Percentiles rank a stretch among this genome's conserved stretches.
Evolutionary conservation across 2,113 vertebrate species (phyloP).

Genomic region (Hydrolagus affinis): DNA sequence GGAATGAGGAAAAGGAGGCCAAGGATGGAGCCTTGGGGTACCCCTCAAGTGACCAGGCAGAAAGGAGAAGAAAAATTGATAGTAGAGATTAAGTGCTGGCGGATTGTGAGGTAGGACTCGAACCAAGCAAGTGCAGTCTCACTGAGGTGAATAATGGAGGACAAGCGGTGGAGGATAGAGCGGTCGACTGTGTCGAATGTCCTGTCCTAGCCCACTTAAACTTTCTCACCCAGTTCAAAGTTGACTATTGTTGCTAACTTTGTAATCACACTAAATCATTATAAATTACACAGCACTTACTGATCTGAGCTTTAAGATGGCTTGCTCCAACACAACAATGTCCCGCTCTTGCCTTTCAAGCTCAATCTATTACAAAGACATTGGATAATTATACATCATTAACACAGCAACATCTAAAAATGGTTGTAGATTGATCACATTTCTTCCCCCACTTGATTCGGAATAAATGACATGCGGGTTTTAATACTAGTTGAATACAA

Average conservation of each 20-base stretch:
- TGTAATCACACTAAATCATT: background rate
- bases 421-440: conserved; percentile 6
- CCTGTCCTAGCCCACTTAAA: conserved; percentile 8
- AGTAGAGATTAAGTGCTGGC: too few relatives aligned
- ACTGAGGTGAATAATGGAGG: too few relatives aligned
- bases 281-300: conserved; percentile 46
- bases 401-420: conserved; percentile 29
- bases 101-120: too few relatives aligned
- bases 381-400: conserved; percentile 28
- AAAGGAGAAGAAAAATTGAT: too few relatives aligned
- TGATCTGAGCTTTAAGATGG: conserved; percentile 46
- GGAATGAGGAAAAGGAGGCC: too few relatives aligned
- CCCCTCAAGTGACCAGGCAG: too few relatives aligned
- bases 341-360: conserved; percentile 49
- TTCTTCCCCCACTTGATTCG: conserved; percentile 7
- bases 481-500: background rate
- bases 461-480: background rate
- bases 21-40: too few relatives aligned
- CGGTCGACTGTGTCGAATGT: background rate
- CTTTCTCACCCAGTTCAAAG: background rate
- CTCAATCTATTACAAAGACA: conserved; percentile 44
- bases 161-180: too few relatives aligned
- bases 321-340: conserved; percentile 49
- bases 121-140: too few relatives aligned
- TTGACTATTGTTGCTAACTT: too few relatives aligned